Base-by-base conservation (phyloP, 2,888 invertebrate genomes). In the Taenaris catops region DNA sequence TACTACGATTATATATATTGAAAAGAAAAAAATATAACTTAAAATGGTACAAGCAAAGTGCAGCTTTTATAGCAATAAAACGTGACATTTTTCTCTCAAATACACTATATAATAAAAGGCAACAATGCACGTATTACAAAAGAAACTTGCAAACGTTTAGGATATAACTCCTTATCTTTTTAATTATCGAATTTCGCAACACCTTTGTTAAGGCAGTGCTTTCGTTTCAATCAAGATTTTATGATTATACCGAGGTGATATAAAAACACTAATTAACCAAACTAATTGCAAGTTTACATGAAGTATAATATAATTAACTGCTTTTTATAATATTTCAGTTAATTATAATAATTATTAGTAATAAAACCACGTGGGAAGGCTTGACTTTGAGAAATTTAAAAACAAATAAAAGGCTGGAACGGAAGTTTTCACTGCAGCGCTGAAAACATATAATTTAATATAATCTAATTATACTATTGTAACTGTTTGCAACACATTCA, bases 181-280 rank as follows among this genome's bases (percentile, higher is more conserved):
- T 21, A 31, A 18, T 31, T 23, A 31, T 39, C 35, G 21, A 23
- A 35, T 29, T n/a, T 21, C 12, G 28, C 12, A 24, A 35, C 14
- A 28, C 4, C 9, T 16, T 25, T 14, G 16, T 21, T 19, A 21
- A 11, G 28, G 34, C 24, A 25, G 16, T 18, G 35, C 21, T 14
- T 21, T 31, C 21, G 10, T 34, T 39, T 31, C 8, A 12, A 28
- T 28, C 31, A 23, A 16, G 23, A 31, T 31, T 20, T 4, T 14
- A 27, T 18, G 9, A 25, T 16, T 25, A 14, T n/a, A 18, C 27
- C 10, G 9, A 28, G 12, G 19, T 28, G 28, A 28, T 31, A 16
- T 7, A 16, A 21, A 31, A 10, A 31, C 21, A n/a, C 9, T 16
- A 31, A 31, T 23, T 23, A 19, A 8, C 19, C 19, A 8, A 20